Base-by-base conservation (phyloP, 2,888 invertebrate species). In the Drosophila nigricruria region DNA sequence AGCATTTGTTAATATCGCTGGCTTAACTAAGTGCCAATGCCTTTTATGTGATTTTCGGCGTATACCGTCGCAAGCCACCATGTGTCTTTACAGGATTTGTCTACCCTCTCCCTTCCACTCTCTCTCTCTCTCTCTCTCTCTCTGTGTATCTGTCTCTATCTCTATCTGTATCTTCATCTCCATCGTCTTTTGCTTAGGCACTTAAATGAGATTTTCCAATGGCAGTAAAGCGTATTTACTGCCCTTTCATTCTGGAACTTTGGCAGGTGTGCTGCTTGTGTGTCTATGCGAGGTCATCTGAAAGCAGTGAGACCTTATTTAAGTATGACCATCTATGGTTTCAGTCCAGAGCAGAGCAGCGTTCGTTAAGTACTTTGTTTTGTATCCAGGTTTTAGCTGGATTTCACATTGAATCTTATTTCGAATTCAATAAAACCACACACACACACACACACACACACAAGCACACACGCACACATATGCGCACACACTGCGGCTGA, bases 11-110 rank as follows among this genome's bases (percentile, higher is more conserved):
- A 84, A 84, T 84, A 84, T 84, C 81, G 77, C 84, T 81, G 72
- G 89, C 84, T 84, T 84, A 84, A 84, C 84, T 84, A 84, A 84
- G 84, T 84, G 87, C 81, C 89, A 89, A 84, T 88, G 84, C 79
- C 87, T 88, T 84, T 84, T 86, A 84, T 84, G 81, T 83, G 89
- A 86, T 86, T 83, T 83, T 74, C 74, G 72, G 75, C 60, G 58
- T 52, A 68, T 61, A 27, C 61, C 25, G 36, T n/a, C 47, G 25
- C 45, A 25, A 25, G 16, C 45, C 45, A 16, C 45, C 45, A 49
- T 49, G 47, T 49, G 30, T 49, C 47, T 49, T 50, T 50, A 49
- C 52, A 49, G 14, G 42, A 62, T 53, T 62, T 36, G 30, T 32
- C 32, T 32, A 3, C 16, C 12, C 47, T 12, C 47, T 32, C 30